Conservation (phyloP, 2,888 invertebrate species). For the Idaea aversata region DNA sequence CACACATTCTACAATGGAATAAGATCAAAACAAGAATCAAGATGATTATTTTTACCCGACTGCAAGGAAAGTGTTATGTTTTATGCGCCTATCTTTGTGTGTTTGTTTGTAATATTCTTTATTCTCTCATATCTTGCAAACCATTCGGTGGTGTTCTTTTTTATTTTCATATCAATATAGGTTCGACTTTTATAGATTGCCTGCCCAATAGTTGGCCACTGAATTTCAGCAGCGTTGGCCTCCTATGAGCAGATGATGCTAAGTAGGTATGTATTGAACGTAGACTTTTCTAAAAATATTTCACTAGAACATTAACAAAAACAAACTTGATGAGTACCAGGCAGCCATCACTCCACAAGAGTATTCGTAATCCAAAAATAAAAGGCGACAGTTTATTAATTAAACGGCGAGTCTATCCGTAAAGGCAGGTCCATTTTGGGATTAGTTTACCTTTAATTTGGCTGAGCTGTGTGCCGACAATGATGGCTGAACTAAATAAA, state of each 20-base stretch:
- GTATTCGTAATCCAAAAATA: conserved; percentile 28
- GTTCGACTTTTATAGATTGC: too few relatives aligned
- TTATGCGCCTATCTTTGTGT: too few relatives aligned
- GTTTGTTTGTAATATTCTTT: too few relatives aligned
- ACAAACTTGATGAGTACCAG: conserved; percentile 8
- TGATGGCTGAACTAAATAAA: conserved; percentile 11
- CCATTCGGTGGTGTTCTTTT: too few relatives aligned
- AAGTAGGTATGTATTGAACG: too few relatives aligned
- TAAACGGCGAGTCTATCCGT: conserved; percentile 25
- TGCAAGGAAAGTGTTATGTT: too few relatives aligned
- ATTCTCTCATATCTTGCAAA: too few relatives aligned
- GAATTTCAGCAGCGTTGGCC: too few relatives aligned
- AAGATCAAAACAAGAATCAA: not conserved
- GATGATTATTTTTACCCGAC: not conserved
- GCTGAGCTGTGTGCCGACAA: conserved; percentile 49
- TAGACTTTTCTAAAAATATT: too few relatives aligned
- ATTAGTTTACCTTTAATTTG: conserved; percentile 76
- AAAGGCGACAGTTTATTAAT: conserved; percentile 35
- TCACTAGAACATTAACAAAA: not conserved
- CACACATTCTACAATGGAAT: not conserved
- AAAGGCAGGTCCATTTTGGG: conserved; percentile 48
- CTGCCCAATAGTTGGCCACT: too few relatives aligned
- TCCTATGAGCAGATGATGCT: too few relatives aligned
- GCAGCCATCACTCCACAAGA: conserved; percentile 14
- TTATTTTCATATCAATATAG: too few relatives aligned